phyloP scores from a whole-genome alignment of 2,113 vertebrate species.

The Bombycilla garrulus region DNA sequence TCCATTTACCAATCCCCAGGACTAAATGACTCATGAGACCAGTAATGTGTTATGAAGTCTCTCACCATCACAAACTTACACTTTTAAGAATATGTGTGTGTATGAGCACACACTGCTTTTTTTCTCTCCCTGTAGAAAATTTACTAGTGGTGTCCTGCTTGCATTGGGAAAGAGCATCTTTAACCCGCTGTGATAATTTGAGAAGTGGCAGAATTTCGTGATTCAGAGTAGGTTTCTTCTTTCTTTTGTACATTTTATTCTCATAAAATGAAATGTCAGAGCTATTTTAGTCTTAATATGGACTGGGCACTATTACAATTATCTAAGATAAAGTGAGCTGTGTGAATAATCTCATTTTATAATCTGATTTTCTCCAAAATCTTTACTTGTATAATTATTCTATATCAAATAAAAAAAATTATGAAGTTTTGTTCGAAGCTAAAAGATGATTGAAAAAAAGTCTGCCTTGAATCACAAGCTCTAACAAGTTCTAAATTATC shows the following conservation, averaged over 20 bases:
- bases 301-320: background rate
- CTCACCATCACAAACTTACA: conserved; percentile 6
- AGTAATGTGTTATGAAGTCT: conserved; percentile 43
- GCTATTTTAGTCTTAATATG: background rate
- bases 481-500: conserved; percentile 6
- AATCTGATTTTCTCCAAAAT: background rate
- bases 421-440: background rate
- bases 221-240: background rate
- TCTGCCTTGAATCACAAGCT: background rate
- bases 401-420: background rate
- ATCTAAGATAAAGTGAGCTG: background rate
- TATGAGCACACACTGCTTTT: background rate
- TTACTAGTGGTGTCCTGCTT: background rate
- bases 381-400: background rate
- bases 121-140: background rate
- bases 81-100: background rate
- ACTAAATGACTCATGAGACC: conserved; percentile 37
- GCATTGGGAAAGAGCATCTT: background rate
- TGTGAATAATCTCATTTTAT: conserved; percentile 3
- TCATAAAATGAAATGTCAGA: background rate
- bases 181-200: background rate
- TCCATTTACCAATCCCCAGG: conserved; percentile 59
- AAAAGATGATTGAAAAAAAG: background rate
- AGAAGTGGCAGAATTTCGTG: background rate
- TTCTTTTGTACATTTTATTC: background rate